Conservation (phyloP, 2,113 vertebrate species). For the Tragelaphus scriptus region DNA sequence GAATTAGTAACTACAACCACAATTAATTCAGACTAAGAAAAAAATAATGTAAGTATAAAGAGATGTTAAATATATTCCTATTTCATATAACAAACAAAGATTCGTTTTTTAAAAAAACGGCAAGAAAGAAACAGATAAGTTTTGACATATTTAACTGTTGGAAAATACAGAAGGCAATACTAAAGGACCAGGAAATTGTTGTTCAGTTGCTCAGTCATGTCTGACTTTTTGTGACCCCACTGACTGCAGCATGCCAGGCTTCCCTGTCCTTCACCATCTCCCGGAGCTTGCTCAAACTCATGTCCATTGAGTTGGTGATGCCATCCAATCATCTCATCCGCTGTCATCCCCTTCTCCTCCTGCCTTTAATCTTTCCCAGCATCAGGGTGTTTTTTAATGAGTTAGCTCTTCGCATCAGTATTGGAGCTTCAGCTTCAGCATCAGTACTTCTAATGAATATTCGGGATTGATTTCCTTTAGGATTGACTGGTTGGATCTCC, state of each 20-base stretch:
- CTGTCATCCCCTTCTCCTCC: background rate
- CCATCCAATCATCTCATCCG: background rate
- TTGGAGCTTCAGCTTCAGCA: background rate
- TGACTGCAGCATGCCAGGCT: background rate
- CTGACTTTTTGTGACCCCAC: background rate
- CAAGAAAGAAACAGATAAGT: conserved; percentile 45
- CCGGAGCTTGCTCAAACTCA: background rate
- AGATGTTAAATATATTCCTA: background rate
- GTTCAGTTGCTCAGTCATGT: background rate
- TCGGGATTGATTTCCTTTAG: background rate
- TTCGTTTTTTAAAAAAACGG: background rate
- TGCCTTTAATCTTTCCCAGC: background rate
- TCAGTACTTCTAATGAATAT: background rate
- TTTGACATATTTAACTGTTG: conserved; percentile 46
- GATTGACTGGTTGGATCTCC: background rate
- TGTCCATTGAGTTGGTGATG: background rate
- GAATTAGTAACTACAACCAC: background rate
- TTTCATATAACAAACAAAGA: conserved; percentile 1
- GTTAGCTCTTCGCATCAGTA: background rate
- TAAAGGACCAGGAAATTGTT: conserved; percentile 65
- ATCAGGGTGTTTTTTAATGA: background rate
- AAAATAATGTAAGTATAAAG: background rate
- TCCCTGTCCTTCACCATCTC: background rate
- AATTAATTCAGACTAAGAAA: background rate
- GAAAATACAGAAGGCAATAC: conserved; percentile 42